phyloP scores from a whole-genome alignment of 2,888 invertebrate genomes.

The Drosophila robusta region DNA sequence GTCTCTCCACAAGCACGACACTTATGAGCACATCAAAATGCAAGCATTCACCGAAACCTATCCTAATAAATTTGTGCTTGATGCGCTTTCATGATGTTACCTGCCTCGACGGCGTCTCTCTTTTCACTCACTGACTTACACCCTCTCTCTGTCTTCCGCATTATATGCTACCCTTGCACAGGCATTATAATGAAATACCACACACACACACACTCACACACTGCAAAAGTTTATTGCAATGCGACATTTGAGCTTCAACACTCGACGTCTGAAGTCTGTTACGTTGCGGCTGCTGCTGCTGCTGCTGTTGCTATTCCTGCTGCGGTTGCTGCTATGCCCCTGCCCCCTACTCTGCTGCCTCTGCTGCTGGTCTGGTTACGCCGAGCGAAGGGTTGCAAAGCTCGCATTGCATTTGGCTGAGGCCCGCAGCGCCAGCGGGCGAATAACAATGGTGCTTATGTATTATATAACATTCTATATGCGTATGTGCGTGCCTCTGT shows the following conservation, averaged over 20 bases:
- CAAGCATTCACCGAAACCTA: conserved; percentile 76
- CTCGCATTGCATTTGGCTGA: conserved; percentile 68
- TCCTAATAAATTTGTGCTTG: conserved; percentile 80
- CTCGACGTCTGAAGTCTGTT: conserved; percentile 76
- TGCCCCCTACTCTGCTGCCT: conserved; percentile 24
- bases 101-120: conserved; percentile 47
- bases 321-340: conserved; percentile 35
- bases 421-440: conserved; percentile 66
- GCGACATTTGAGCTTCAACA: conserved; percentile 79
- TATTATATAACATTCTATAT: conserved; percentile 66
- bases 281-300: conserved; percentile 47
- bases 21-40: conserved; percentile 73
- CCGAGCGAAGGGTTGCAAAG: conserved; percentile 69
- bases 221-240: conserved; percentile 74
- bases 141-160: conserved; percentile 7
- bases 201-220: conserved; percentile 31
- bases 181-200: conserved; percentile 72
- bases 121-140: conserved; percentile 8
- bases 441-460: conserved; percentile 76
- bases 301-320: conserved; percentile 17
- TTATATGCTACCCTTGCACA: conserved; percentile 57
- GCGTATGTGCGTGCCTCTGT: conserved; percentile 38
- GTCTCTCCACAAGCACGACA: conserved; percentile 20
- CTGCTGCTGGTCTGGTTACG: conserved; percentile 25
- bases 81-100: conserved; percentile 78